Evolutionary conservation across 2,888 invertebrate genomes (phyloP).

Genomic region (Euzophera pinguis): DNA sequence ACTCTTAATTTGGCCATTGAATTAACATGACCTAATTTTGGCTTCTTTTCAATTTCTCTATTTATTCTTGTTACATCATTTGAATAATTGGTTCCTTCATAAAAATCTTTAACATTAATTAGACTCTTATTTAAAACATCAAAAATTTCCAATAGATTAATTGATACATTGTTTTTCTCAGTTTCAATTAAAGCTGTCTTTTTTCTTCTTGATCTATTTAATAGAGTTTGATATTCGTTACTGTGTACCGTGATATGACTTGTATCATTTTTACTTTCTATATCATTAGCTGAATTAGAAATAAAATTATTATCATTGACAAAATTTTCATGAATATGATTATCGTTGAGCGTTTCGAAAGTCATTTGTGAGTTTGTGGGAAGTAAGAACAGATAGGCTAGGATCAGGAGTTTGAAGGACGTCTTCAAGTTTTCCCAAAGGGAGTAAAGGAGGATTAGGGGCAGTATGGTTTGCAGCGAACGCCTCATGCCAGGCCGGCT

Average conservation of each 20-base stretch:
- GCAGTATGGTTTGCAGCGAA: conserved; percentile 41
- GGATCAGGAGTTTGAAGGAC: conserved; percentile 40
- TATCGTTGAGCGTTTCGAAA: not conserved
- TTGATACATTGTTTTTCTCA: conserved; percentile 1
- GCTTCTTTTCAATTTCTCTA: conserved; percentile 19
- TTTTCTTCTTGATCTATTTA: conserved; percentile 62
- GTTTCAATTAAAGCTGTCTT: conserved; percentile 20
- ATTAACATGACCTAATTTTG: conserved; percentile 31
- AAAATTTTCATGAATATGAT: not conserved
- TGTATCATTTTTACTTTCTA: conserved; percentile 21
- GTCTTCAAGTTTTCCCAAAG: conserved; percentile 54
- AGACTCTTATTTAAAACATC: not conserved
- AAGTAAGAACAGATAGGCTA: conserved; percentile 35
- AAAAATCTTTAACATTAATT: not conserved
- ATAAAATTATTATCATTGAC: not conserved
- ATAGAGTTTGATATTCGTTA: conserved; percentile 47
- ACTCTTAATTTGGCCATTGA: conserved; percentile 60
- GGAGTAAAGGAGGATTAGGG: conserved; percentile 54
- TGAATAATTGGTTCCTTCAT: conserved; percentile 15
- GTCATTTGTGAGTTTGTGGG: conserved; percentile 53
- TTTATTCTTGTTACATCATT: conserved; percentile 18
- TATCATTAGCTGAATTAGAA: conserved; percentile 9
- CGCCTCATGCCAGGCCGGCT: conserved; percentile 71
- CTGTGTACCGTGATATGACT: conserved; percentile 29
- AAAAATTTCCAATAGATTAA: not conserved